These are phyloP conservation scores for Progne subis DNA, from an alignment of 2,113 vertebrate species.

Conservation along the genomic window DNA sequence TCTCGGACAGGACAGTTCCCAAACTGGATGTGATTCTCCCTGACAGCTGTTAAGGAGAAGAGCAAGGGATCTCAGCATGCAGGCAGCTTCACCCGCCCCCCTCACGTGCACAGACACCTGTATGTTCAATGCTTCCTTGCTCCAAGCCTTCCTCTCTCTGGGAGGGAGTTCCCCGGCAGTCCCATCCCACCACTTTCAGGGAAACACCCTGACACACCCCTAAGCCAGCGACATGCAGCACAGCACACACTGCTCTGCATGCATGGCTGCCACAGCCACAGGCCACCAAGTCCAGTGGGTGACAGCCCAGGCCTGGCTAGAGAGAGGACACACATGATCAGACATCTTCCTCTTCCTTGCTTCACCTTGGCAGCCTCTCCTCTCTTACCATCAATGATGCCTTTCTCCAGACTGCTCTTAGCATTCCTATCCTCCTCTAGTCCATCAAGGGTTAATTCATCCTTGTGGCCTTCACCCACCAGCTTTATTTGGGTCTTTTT, in stretches of 20 bases:
- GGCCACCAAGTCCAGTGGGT: background rate
- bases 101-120: accelerated
- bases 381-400: slow-evolving; percentile 70
- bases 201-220: background rate
- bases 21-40: slow-evolving; percentile 80
- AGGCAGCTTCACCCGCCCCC: background rate
- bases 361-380: background rate
- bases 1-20: slow-evolving; percentile 81
- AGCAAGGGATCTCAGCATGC: background rate
- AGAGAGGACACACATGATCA: background rate
- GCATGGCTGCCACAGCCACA: accelerated
- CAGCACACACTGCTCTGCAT: background rate
- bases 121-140: background rate
- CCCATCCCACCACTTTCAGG: background rate
- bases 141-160: background rate
- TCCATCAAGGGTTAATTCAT: background rate
- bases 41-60: slow-evolving; percentile 56
- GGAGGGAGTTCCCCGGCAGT: background rate
- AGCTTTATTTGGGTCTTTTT: slow-evolving; percentile 73
- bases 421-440: background rate
- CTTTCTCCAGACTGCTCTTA: background rate
- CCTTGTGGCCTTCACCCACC: background rate
- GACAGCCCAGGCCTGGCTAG: background rate
- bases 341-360: background rate
- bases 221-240: background rate